Percentiles rank a stretch among this genome's conserved stretches.
phyloP scores from a whole-genome alignment of 2,888 invertebrate species.

The Crematogaster levior region DNA sequence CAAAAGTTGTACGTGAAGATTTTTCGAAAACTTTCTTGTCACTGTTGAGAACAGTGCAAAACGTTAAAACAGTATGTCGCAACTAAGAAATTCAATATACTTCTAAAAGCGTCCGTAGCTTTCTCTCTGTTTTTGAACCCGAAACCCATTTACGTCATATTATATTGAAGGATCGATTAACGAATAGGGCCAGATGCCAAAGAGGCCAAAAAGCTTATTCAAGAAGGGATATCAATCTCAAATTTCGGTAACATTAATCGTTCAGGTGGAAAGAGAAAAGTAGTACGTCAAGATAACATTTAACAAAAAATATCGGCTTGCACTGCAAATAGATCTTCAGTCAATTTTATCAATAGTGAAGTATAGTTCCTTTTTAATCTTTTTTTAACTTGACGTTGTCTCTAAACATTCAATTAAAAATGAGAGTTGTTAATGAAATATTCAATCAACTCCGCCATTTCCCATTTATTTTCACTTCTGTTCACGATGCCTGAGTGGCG shows the following conservation, averaged over 20 bases:
- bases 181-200: slow-evolving; percentile 29
- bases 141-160: slow-evolving; percentile 31
- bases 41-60: not conserved
- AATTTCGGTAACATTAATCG: slow-evolving; percentile 33
- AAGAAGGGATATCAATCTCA: slow-evolving; percentile 42
- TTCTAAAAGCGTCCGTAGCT: slow-evolving; percentile 1
- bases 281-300: not conserved
- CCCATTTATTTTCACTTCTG: not conserved
- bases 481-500: not conserved
- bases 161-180: slow-evolving; percentile 44
- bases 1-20: not conserved
- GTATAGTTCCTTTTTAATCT: not conserved
- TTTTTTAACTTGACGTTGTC: not conserved
- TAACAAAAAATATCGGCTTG: slow-evolving; percentile 8
- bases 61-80: not conserved
- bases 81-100: slow-evolving; percentile 30
- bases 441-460: slow-evolving; percentile 13
- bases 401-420: not conserved
- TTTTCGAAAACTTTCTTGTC: not conserved
- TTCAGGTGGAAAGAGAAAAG: slow-evolving; percentile 25
- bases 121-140: slow-evolving; percentile 26
- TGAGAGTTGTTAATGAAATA: slow-evolving; percentile 14
- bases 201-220: slow-evolving; percentile 26
- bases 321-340: not conserved
- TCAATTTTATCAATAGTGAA: not conserved